These are phyloP conservation scores for Bradypodion pumilum DNA, from an alignment of 2,797 vertebrate genomes.

Conservation along the genomic window DNA sequence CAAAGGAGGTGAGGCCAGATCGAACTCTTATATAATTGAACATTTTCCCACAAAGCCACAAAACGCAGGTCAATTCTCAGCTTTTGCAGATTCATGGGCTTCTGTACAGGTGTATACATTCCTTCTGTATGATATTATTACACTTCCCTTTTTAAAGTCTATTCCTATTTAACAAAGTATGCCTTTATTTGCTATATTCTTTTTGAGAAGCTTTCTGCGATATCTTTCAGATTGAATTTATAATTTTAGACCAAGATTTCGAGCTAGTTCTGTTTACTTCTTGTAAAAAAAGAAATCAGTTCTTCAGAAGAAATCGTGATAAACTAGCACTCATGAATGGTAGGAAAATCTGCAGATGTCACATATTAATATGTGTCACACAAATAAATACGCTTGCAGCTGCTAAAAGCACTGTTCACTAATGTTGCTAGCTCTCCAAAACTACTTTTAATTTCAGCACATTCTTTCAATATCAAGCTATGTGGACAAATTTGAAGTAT, in stretches of 20 bases:
- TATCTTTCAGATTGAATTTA: background rate
- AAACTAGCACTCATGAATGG: background rate
- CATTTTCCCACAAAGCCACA: too few species aligned
- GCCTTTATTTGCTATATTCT: background rate
- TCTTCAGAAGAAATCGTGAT: background rate
- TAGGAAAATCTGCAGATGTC: background rate
- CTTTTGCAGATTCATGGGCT: background rate
- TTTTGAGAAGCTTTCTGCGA: background rate
- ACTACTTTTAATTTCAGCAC: background rate
- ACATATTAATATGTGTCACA: background rate
- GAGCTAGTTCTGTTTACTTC: background rate
- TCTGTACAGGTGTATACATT: background rate
- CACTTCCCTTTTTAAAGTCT: background rate
- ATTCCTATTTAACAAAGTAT: background rate
- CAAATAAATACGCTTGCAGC: background rate
- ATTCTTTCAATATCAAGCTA: background rate
- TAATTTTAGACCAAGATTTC: background rate
- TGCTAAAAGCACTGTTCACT: background rate
- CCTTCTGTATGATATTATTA: background rate
- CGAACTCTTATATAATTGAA: background rate
- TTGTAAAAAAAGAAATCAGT: background rate
- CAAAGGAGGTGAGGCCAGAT: background rate
- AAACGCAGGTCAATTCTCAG: too few species aligned
- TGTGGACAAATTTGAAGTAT: slow-evolving; percentile 23
- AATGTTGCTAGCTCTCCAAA: background rate